These are phyloP conservation scores for Dryoscopus gambensis DNA, from an alignment of 2,113 vertebrate genomes.

Conservation along the genomic window DNA sequence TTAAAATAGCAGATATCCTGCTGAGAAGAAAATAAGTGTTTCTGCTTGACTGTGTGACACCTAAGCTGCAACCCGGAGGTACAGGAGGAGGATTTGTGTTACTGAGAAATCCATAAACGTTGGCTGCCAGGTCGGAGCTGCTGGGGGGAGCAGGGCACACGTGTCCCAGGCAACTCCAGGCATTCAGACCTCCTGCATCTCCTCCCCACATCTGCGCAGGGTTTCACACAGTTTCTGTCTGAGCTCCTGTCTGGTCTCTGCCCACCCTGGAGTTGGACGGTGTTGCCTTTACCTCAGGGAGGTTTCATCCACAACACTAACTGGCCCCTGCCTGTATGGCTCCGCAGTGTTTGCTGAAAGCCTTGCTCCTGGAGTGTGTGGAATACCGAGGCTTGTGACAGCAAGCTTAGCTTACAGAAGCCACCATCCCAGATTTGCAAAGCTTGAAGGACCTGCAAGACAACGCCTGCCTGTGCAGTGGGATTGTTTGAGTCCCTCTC, in stretches of 20 bases:
- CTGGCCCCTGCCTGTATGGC: not conserved
- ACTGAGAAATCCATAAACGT: not conserved
- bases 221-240: accelerated
- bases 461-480: not conserved
- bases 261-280: accelerated
- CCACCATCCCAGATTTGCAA: not conserved
- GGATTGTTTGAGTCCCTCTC: not conserved
- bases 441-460: not conserved
- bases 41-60: slow-evolving; percentile 9
- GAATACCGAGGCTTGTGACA: not conserved
- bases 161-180: not conserved
- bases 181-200: not conserved
- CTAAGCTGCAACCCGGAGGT: not conserved
- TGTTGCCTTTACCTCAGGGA: not conserved
- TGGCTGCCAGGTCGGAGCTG: not conserved
- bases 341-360: not conserved
- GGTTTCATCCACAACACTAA: not conserved
- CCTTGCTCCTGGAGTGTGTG: not conserved
- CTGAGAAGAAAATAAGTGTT: slow-evolving; percentile 50
- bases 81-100: not conserved
- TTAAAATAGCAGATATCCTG: slow-evolving; percentile 18
- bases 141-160: accelerated
- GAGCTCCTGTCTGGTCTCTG: not conserved
- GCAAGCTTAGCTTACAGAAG: not conserved
- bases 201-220: not conserved